phyloP scores from a whole-genome alignment of 2,113 vertebrate genomes.

The Ptilonorhynchus violaceus region DNA sequence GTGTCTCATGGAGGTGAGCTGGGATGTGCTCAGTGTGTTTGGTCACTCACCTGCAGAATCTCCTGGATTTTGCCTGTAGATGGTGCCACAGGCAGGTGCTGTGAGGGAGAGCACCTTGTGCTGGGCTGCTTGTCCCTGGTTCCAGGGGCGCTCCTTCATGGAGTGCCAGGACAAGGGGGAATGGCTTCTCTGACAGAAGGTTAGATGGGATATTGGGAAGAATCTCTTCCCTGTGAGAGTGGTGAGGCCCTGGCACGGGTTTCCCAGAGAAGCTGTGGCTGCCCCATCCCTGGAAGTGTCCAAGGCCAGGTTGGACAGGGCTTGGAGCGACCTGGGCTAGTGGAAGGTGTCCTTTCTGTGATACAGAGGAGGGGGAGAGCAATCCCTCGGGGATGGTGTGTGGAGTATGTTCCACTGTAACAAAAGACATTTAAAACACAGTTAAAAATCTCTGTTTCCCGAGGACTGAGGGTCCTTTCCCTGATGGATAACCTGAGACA shows the following conservation, averaged over 20 bases:
- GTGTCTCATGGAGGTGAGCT: conserved; percentile 95
- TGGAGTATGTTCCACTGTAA: not conserved
- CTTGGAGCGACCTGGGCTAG: not conserved
- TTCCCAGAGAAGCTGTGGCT: not conserved
- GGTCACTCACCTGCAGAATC: rapidly evolving
- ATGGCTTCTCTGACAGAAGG: not conserved
- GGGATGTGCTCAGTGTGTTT: rapidly evolving
- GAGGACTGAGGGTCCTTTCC: not conserved
- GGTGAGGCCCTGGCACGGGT: not conserved
- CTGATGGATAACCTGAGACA: not conserved
- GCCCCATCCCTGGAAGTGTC: not conserved
- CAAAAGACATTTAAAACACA: not conserved
- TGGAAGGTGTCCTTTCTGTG: not conserved
- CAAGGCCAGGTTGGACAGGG: rapidly evolving
- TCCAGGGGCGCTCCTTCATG: not conserved
- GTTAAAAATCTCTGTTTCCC: not conserved
- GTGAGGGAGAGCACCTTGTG: not conserved
- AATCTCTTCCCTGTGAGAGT: not conserved
- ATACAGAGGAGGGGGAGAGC: not conserved
- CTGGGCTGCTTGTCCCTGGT: not conserved
- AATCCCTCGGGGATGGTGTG: not conserved
- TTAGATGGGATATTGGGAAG: not conserved
- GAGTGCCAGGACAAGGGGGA: not conserved
- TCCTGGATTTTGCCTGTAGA: not conserved
- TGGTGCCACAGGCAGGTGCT: not conserved